Evolutionary conservation across 2,888 invertebrate species (phyloP).

Genomic region (Heliconius cydno): DNA sequence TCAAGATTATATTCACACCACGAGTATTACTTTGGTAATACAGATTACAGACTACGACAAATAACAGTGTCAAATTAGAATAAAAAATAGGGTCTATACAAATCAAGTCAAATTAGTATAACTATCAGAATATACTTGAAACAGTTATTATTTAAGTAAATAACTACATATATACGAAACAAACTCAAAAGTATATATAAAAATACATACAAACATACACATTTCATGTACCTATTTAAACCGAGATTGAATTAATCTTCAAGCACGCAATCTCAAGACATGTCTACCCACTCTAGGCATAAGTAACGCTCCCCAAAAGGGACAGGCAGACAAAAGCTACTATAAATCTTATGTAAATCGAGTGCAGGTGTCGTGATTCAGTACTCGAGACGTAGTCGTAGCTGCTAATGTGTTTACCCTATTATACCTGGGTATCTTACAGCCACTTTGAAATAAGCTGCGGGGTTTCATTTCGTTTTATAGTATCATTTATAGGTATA

Average conservation of each 20-base stretch:
- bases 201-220: neutral
- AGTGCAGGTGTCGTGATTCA: slow-evolving; percentile 71
- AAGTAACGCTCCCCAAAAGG: slow-evolving; percentile 45
- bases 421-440: slow-evolving; percentile 66
- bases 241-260: slow-evolving; percentile 16
- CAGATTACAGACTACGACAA: slow-evolving; percentile 31
- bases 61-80: slow-evolving; percentile 13
- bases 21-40: slow-evolving; percentile 11
- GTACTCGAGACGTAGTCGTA: slow-evolving; percentile 59
- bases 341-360: slow-evolving; percentile 62
- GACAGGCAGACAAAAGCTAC: slow-evolving; percentile 50
- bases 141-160: neutral
- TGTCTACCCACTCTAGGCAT: neutral
- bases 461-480: slow-evolving; percentile 12
- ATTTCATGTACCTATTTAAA: neutral
- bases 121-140: neutral
- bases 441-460: slow-evolving; percentile 58
- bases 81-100: neutral
- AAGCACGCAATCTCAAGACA: neutral
- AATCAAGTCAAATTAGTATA: neutral
- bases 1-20: slow-evolving; percentile 32
- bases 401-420: slow-evolving; percentile 77
- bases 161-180: neutral
- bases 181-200: neutral
- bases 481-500: neutral